A percentile compares a stretch with the other conserved stretches of the same genome.
Conservation (phyloP, 2,113 vertebrate genomes). For the Gavialis gangeticus region DNA sequence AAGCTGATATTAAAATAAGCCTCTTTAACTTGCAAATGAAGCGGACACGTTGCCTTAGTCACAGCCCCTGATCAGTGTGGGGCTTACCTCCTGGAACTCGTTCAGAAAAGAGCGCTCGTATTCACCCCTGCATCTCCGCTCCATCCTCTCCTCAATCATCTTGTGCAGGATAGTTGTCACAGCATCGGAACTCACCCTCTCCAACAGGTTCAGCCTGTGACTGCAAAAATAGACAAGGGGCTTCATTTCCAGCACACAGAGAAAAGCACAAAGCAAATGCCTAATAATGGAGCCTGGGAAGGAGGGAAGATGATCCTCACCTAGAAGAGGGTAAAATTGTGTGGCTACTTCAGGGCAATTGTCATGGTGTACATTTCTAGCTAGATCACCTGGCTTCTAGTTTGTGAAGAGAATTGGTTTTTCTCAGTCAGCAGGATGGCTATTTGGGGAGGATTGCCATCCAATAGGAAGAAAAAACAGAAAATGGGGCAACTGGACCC, state of each 20-base stretch:
- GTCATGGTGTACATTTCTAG: neutral
- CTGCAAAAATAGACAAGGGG: conserved; percentile 65
- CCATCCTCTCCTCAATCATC: conserved; percentile 94
- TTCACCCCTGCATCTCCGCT: conserved; percentile 92
- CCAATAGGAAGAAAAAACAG: neutral
- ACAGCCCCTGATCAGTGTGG: accelerated
- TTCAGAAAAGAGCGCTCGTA: conserved; percentile 93
- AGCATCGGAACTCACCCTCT: conserved; percentile 91
- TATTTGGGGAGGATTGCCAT: neutral
- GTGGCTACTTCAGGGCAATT: neutral
- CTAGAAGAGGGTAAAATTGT: neutral
- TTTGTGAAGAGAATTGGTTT: neutral
- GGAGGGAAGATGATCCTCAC: neutral
- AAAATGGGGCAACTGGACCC: neutral
- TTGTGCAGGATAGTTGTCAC: conserved; percentile 93
- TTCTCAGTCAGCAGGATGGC: neutral
- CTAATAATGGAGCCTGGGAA: neutral
- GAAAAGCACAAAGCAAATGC: neutral
- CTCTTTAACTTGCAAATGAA: neutral
- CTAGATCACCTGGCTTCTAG: neutral
- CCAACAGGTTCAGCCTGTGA: conserved; percentile 88
- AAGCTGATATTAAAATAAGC: too few species aligned
- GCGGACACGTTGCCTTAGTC: neutral
- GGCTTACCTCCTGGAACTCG: conserved; percentile 91
- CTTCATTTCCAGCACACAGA: accelerated